A percentile compares a stretch with the other conserved stretches of the same genome.
Conservation (phyloP, 2,888 invertebrate genomes). For the Chrysolina haemoptera region DNA sequence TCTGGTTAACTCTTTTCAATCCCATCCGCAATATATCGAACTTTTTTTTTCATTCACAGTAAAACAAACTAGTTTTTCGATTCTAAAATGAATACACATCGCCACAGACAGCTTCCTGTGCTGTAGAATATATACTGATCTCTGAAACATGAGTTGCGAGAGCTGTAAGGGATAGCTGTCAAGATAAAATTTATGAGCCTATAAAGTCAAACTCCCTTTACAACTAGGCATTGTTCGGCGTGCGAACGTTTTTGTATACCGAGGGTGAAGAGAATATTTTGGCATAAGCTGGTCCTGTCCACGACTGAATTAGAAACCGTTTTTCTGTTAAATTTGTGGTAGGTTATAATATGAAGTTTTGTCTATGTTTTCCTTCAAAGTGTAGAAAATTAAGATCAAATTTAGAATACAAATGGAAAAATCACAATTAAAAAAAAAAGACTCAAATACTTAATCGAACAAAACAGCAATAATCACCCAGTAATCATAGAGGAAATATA, state of each 20-base stretch:
- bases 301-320: not conserved
- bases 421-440: too few relatives aligned
- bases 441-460: too few relatives aligned
- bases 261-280: slow-evolving; percentile 40
- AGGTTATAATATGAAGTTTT: not conserved
- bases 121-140: slow-evolving; percentile 61
- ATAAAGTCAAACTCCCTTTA: slow-evolving; percentile 63
- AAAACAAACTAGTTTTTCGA: too few relatives aligned
- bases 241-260: slow-evolving; percentile 47
- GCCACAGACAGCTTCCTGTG: not conserved
- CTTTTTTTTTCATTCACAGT: too few relatives aligned
- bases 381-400: too few relatives aligned
- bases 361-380: too few relatives aligned
- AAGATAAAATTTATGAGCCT: slow-evolving; percentile 73
- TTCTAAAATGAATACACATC: not conserved
- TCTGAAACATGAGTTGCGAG: slow-evolving; percentile 63
- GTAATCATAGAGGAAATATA: too few relatives aligned
- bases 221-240: slow-evolving; percentile 49
- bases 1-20: too few relatives aligned
- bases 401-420: too few relatives aligned
- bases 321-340: not conserved
- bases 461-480: too few relatives aligned
- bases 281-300: not conserved
- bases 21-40: too few relatives aligned
- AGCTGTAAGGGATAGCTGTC: slow-evolving; percentile 62